Percentiles rank a stretch among this genome's conserved stretches.
These are phyloP conservation scores for Chaitophorus viminalis DNA, from an alignment of 2,888 invertebrate genomes.

Conservation along the genomic window DNA sequence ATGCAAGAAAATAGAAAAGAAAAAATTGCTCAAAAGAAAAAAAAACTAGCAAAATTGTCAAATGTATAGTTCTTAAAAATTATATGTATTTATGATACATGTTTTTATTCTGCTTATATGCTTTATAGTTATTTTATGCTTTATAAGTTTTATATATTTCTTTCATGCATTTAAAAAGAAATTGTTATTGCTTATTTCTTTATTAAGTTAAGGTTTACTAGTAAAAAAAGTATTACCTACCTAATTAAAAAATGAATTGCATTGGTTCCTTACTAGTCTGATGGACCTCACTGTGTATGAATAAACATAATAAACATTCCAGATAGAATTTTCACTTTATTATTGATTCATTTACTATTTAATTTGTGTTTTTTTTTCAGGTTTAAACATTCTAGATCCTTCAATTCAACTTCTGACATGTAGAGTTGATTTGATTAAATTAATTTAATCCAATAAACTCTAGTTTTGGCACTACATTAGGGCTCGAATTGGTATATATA, in stretches of 20 bases:
- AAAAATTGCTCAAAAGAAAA: slow-evolving; percentile 8
- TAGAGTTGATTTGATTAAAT: too few relatives aligned
- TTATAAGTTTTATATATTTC: background rate
- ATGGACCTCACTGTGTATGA: too few relatives aligned
- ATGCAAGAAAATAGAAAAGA: slow-evolving; percentile 15
- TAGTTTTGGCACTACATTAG: too few relatives aligned
- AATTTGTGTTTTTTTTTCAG: background rate
- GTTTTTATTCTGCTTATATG: background rate
- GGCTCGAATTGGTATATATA: too few relatives aligned
- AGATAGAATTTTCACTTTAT: background rate
- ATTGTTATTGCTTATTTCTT: background rate
- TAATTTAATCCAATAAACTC: too few relatives aligned
- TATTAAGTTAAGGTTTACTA: background rate
- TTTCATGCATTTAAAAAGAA: background rate
- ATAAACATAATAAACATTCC: too few relatives aligned
- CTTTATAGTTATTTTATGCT: background rate
- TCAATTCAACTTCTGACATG: too few relatives aligned
- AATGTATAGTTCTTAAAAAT: background rate
- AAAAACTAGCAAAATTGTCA: slow-evolving; percentile 8
- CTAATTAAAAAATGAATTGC: background rate
- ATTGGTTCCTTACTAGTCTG: background rate
- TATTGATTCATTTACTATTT: background rate
- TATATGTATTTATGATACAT: background rate
- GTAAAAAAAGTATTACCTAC: background rate
- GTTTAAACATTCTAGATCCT: too few relatives aligned